phyloP scores from a whole-genome alignment of 1,140 invertebrate species.

The Tenebrio molitor region DNA sequence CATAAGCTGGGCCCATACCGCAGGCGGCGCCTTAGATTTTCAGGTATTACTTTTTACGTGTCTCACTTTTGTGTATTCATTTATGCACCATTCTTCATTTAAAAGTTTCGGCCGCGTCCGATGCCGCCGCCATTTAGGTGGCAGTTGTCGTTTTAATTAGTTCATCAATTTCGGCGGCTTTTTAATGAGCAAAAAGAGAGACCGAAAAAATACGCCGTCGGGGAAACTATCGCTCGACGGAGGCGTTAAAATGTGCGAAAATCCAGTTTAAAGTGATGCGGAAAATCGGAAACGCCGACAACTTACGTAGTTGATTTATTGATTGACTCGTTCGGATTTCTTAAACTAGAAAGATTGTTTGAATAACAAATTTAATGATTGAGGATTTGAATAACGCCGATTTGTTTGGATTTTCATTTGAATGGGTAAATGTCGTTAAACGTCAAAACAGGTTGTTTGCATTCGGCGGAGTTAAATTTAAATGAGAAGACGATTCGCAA shows the following conservation, averaged over 20 bases:
- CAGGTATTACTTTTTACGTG: constrained; percentile 40
- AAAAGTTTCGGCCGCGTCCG: constrained; percentile 3
- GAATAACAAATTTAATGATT: constrained; percentile 45
- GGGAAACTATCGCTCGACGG: not conserved
- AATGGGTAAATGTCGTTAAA: not conserved
- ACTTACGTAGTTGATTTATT: constrained; percentile 44
- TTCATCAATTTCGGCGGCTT: constrained; percentile 18
- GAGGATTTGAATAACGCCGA: constrained; percentile 18
- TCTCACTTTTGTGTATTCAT: constrained; percentile 46
- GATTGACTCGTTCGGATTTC: constrained; percentile 38
- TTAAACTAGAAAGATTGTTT: constrained; percentile 42
- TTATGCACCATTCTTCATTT: constrained; percentile 46
- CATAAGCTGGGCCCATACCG: constrained; percentile 32
- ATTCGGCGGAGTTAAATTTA: no score
- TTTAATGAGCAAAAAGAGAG: not conserved
- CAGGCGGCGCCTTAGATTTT: constrained; percentile 36
- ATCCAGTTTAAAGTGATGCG: constrained; percentile 36
- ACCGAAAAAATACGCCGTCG: no score
- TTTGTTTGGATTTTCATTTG: constrained; percentile 25
- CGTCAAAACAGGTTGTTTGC: no score
- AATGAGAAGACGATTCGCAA: no score
- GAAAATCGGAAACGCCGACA: constrained; percentile 20
- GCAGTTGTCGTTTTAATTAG: constrained; percentile 32
- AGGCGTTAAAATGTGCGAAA: constrained; percentile 22
- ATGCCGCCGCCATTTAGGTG: not conserved